Base-by-base conservation (phyloP, 2,888 invertebrate species). In the Thymelicus acteon region DNA sequence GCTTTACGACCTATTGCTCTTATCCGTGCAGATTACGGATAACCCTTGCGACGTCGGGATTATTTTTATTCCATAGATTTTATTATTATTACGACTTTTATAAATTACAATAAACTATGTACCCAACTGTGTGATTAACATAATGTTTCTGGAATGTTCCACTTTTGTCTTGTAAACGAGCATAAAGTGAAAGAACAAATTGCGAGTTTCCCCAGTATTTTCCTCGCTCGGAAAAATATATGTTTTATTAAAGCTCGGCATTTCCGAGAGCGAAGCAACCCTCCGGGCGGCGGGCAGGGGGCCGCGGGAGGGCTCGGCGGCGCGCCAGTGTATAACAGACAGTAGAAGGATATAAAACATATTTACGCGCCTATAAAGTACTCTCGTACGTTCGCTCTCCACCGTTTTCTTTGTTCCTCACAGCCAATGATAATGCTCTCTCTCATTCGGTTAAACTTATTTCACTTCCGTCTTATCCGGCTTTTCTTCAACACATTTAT, bases 301-400 rank as follows among this genome's bases (percentile, higher is more conserved):
- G 44, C 69, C 70, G 69, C 74, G 66, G 75, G 70, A 75, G 76
- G 84, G 89, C 82, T 82, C 85, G 86, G 84, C 86, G 87, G 89
- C 90, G 89, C 89, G 90, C 92, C 92, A 91, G 88, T 93, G 90
- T 92, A 93, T 92, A 93, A 93, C 93, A 93, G 93, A 92, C 93
- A 93, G 90, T 93, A 92, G 93, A 93, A 91, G 91, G 92, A 92
- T 93, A 93, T 93, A 93, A 93, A 93, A 93, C 93, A 93, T 93
- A 93, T 93, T 93, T 93, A 93, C 93, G 93, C 93, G 93, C 93
- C 93, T 93, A 93, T 93, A 93, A 93, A 93, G 93, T 92, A 93
- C 93, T 93, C 92, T 93, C 90, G 92, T 93, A 91, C 92, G 91
- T 88, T 92, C 88, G 87, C 91, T 90, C 91, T 92, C 91, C 85